Evolutionary conservation across 2,797 vertebrate genomes (phyloP).

Genomic region (Eulemur coronatus): DNA sequence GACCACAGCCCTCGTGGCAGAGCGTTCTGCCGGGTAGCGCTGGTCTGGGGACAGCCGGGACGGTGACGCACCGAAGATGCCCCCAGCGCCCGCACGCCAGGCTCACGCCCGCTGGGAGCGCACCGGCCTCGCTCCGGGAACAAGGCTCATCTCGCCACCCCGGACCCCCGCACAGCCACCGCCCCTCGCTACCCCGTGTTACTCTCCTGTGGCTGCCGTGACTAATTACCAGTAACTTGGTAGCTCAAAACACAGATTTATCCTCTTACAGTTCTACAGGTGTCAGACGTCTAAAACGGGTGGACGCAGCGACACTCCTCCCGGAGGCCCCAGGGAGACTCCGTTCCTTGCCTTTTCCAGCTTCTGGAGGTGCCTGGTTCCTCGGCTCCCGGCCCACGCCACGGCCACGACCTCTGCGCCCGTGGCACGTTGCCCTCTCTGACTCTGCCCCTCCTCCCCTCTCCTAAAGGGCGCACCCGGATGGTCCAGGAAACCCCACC

Average conservation of each 20-base stretch:
- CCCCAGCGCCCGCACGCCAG: fast-evolving
- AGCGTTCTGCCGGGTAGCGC: neutral
- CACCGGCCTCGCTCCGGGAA: neutral
- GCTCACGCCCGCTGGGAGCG: neutral
- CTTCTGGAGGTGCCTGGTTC: neutral
- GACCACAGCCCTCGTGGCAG: fast-evolving
- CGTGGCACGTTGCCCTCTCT: no score
- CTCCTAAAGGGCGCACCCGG: no score
- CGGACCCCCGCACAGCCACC: fast-evolving
- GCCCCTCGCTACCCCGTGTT: fast-evolving
- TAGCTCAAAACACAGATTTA: neutral
- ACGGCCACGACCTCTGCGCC: neutral
- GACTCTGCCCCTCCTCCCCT: no score
- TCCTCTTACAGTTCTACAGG: no score
- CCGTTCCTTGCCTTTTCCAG: neutral
- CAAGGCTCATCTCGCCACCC: neutral
- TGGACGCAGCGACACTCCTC: fast-evolving
- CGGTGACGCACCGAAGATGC: neutral
- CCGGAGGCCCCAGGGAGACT: neutral
- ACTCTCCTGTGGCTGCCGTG: neutral
- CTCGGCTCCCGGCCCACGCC: neutral
- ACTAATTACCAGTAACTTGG: fast-evolving
- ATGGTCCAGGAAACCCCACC: neutral
- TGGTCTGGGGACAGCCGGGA: neutral
- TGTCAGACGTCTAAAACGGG: neutral